These are phyloP conservation scores for Julus scanicus DNA, from an alignment of 2,888 invertebrate genomes.

Conservation along the genomic window DNA sequence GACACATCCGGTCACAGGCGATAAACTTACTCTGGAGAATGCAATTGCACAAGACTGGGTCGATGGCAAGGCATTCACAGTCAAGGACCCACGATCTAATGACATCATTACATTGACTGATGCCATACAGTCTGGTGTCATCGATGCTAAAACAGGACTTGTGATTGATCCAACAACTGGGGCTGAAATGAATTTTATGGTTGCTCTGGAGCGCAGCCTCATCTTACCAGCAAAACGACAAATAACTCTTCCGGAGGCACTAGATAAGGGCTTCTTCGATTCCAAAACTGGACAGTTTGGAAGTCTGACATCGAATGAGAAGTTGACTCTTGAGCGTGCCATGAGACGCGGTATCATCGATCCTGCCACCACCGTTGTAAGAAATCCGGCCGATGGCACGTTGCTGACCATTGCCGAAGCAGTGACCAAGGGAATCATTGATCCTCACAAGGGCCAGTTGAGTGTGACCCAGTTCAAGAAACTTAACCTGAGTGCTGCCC, in stretches of 20 bases:
- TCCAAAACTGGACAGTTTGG: slow-evolving; percentile 84
- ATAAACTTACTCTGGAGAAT: slow-evolving; percentile 67
- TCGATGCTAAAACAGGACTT: slow-evolving; percentile 83
- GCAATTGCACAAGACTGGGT: slow-evolving; percentile 69
- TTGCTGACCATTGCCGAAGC: slow-evolving; percentile 86
- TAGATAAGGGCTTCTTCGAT: slow-evolving; percentile 92
- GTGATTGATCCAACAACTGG: slow-evolving; percentile 80
- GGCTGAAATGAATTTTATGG: slow-evolving; percentile 79
- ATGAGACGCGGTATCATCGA: slow-evolving; percentile 86
- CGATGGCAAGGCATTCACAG: slow-evolving; percentile 79
- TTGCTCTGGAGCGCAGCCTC: slow-evolving; percentile 85
- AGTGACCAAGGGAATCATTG: slow-evolving; percentile 79
- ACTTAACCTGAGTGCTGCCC: slow-evolving; percentile 84
- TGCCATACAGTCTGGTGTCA: slow-evolving; percentile 77
- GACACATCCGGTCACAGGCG: slow-evolving; percentile 75
- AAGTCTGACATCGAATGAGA: slow-evolving; percentile 81
- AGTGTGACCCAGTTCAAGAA: slow-evolving; percentile 68
- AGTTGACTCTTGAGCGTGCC: slow-evolving; percentile 83
- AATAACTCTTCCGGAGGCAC: slow-evolving; percentile 86
- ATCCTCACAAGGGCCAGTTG: slow-evolving; percentile 79
- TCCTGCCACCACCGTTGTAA: slow-evolving; percentile 85
- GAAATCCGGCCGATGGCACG: slow-evolving; percentile 79
- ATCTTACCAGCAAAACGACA: slow-evolving; percentile 84
- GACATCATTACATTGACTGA: slow-evolving; percentile 83
- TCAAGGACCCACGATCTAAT: slow-evolving; percentile 82